Conservation (phyloP, 2,113 vertebrate species). For the Callocephalon fimbriatum region DNA sequence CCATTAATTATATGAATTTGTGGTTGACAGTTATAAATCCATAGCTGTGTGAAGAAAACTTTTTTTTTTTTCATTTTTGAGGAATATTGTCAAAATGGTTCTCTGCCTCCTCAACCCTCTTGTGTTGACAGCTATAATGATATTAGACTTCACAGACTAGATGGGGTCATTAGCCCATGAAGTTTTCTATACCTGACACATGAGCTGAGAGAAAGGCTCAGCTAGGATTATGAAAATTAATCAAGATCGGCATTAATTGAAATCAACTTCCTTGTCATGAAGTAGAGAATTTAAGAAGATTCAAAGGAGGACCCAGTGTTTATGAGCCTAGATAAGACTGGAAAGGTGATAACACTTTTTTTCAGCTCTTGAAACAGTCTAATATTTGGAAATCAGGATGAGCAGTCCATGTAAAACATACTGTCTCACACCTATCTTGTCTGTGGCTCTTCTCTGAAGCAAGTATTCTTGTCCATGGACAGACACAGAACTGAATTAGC, state of each 20-base stretch:
- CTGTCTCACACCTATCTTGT: not conserved
- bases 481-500: not conserved
- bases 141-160: not conserved
- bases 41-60: not conserved
- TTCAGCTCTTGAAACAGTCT: not conserved
- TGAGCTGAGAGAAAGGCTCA: not conserved
- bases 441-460: not conserved
- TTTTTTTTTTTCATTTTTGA: not conserved
- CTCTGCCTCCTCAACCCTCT: not conserved
- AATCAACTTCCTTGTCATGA: not conserved
- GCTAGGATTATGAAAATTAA: conserved; percentile 15
- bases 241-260: not conserved
- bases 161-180: conserved; percentile 5
- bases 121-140: not conserved
- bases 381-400: not conserved
- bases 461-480: not conserved
- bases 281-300: not conserved
- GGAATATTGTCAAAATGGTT: not conserved
- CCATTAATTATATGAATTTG: not conserved
- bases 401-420: not conserved
- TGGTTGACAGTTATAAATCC: not conserved
- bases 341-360: not conserved
- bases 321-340: not conserved
- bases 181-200: not conserved
- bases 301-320: not conserved